Percentiles rank a stretch among this genome's conserved stretches.
phyloP scores from a whole-genome alignment of 2,113 vertebrate genomes.

The Sinosuthora webbiana region DNA sequence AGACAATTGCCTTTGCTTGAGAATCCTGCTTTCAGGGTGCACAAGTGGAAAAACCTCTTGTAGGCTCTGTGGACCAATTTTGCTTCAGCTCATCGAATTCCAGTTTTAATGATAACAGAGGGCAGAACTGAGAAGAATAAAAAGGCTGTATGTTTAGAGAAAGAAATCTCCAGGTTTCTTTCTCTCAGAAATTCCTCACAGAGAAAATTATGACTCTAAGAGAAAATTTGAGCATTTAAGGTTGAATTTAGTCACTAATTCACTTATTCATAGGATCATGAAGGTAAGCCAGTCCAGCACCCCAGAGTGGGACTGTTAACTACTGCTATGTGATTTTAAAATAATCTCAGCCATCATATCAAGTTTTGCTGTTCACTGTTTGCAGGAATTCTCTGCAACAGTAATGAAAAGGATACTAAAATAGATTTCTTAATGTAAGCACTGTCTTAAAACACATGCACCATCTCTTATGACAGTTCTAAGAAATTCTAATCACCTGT shows the following conservation, averaged over 20 bases:
- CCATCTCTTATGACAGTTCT: not conserved
- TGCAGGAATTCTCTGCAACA: not conserved
- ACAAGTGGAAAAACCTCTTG: not conserved
- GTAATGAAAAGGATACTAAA: not conserved
- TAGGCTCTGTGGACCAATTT: not conserved
- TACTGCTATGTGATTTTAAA: not conserved
- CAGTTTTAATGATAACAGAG: not conserved
- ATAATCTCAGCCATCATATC: not conserved
- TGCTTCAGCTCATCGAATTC: not conserved
- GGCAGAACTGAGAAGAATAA: not conserved
- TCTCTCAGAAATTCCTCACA: not conserved
- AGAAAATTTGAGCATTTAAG: not conserved
- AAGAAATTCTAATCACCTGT: not conserved
- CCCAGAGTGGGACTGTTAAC: not conserved
- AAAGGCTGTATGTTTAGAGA: not conserved
- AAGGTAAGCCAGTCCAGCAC: not conserved
- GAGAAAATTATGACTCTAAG: not conserved
- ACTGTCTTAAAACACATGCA: not conserved
- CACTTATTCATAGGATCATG: not conserved
- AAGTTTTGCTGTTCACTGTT: not conserved
- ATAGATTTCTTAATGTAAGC: not conserved
- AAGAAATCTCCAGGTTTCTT: not conserved
- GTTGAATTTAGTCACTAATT: not conserved
- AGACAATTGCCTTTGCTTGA: not conserved
- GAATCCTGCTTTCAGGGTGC: not conserved